phyloP scores from a whole-genome alignment of 2,888 invertebrate genomes.

The Pherbina coryleti region DNA sequence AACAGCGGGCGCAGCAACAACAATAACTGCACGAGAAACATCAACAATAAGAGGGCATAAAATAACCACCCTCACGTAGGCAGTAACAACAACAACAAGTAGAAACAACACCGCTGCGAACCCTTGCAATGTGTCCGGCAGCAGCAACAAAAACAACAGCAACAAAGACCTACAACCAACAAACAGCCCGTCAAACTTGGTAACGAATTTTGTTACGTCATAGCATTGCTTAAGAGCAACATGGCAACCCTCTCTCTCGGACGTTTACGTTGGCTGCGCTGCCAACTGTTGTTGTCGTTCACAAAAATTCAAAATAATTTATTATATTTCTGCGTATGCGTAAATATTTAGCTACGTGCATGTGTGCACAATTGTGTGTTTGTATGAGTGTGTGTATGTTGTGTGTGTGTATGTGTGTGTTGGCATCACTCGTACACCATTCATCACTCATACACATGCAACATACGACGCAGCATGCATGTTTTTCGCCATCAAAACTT shows the following conservation, averaged over 20 bases:
- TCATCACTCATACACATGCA: slow-evolving; percentile 30
- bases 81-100: slow-evolving; percentile 44
- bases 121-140: not conserved
- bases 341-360: not conserved
- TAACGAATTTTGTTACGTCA: slow-evolving; percentile 2
- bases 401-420: slow-evolving; percentile 20
- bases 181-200: not conserved
- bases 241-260: slow-evolving; percentile 36
- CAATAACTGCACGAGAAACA: not conserved
- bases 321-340: slow-evolving; percentile 28
- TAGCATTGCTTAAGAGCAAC: slow-evolving; percentile 27
- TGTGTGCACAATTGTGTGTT: not conserved
- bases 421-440: slow-evolving; percentile 8
- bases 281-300: slow-evolving; percentile 42
- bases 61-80: slow-evolving; percentile 8
- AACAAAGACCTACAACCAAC: too few relatives aligned
- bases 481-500: slow-evolving; percentile 32
- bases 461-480: slow-evolving; percentile 2
- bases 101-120: slow-evolving; percentile 36
- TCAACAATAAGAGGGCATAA: slow-evolving; percentile 9
- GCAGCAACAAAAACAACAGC: not conserved
- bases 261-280: slow-evolving; percentile 7
- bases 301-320: slow-evolving; percentile 46
- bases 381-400: slow-evolving; percentile 2
- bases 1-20: slow-evolving; percentile 36